phyloP scores from a whole-genome alignment of 2,797 vertebrate genomes.

The Ceryle rudis region DNA sequence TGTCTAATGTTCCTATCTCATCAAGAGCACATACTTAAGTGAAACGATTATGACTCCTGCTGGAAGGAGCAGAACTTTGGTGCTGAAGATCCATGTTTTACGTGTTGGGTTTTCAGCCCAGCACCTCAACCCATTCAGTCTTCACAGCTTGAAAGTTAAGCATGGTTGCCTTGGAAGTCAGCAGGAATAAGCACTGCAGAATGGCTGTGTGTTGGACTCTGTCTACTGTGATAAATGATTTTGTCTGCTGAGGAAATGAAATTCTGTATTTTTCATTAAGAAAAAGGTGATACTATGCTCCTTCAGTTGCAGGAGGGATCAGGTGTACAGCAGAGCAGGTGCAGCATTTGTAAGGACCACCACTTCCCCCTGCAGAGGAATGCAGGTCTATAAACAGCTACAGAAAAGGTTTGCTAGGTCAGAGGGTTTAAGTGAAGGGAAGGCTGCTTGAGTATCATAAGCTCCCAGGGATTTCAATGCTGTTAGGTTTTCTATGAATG shows the following conservation, averaged over 20 bases:
- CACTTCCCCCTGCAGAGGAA: conserved; percentile 44
- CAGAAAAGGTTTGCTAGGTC: conserved; percentile 44
- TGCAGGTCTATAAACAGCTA: conserved; percentile 57
- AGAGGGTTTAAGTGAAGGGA: conserved; percentile 1
- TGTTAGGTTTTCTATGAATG: background rate
- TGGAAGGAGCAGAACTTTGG: background rate
- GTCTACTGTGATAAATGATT: conserved; percentile 54
- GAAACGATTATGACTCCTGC: background rate
- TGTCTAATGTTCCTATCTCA: background rate
- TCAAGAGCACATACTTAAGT: background rate
- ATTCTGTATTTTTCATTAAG: conserved; percentile 74
- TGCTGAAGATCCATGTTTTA: background rate
- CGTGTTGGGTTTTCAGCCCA: background rate
- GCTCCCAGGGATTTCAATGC: background rate
- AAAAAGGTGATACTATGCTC: conserved; percentile 51
- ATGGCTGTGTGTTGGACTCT: background rate
- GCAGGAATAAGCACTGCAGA: background rate
- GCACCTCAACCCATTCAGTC: background rate
- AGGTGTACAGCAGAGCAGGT: conserved; percentile 70
- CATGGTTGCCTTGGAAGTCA: background rate
- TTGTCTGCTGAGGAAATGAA: conserved; percentile 73
- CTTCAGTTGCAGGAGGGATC: conserved; percentile 55
- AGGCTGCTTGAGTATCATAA: background rate
- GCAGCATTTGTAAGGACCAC: conserved; percentile 21
- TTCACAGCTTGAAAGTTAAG: background rate